A percentile compares a stretch with the other conserved stretches of the same genome.
Conservation (phyloP, 2,113 vertebrate species). For the Pelodiscus sinensis region DNA sequence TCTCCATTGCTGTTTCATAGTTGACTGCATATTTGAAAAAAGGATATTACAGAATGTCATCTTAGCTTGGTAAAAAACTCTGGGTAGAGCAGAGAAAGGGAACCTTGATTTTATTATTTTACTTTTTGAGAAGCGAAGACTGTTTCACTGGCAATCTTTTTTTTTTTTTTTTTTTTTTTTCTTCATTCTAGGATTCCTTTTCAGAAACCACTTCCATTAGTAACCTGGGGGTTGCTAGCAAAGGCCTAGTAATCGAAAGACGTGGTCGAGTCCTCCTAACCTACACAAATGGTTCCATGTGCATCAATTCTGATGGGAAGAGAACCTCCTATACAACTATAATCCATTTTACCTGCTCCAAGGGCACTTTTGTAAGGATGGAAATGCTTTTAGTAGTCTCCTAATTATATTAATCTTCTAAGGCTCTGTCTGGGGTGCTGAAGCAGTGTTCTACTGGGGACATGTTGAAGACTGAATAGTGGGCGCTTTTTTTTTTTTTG, state of each 20-base stretch:
- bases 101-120: not conserved
- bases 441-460: not conserved
- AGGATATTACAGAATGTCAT: not conserved
- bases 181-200: constrained; percentile 66
- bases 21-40: not conserved
- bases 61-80: not conserved
- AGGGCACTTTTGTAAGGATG: constrained; percentile 81
- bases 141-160: not conserved
- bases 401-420: not conserved
- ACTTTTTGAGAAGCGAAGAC: not conserved
- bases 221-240: constrained; percentile 88
- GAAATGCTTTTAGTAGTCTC: not conserved
- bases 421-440: not conserved
- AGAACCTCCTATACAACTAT: constrained; percentile 81
- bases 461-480: not conserved
- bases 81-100: not conserved
- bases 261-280: constrained; percentile 86
- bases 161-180: not conserved
- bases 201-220: constrained; percentile 84
- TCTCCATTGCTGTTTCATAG: not conserved
- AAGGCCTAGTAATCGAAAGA: constrained; percentile 82
- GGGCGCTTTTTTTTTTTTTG: not conserved
- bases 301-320: constrained; percentile 75
- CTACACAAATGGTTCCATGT: constrained; percentile 87
- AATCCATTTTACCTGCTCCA: constrained; percentile 89